Conservation (phyloP, 2,888 invertebrate genomes). For the Drosophila nr. perissopoda region DNA sequence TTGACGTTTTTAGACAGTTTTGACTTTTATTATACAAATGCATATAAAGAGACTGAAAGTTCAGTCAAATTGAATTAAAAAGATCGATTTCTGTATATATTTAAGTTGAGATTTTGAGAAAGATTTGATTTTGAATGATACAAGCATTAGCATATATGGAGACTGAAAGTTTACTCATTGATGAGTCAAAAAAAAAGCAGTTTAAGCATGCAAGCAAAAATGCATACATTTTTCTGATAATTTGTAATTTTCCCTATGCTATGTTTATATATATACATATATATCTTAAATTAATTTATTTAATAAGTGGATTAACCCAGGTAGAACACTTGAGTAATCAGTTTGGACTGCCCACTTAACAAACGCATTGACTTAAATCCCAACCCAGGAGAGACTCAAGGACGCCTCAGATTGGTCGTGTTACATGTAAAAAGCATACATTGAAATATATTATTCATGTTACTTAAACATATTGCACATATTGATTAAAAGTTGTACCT, state of each 20-base stretch:
- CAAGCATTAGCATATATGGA: neutral
- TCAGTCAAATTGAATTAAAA: neutral
- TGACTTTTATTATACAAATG: neutral
- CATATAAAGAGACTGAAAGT: neutral
- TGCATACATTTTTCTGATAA: too few species aligned
- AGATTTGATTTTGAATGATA: neutral
- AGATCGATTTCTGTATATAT: neutral
- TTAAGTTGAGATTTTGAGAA: neutral
- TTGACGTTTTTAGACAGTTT: neutral
- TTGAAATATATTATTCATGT: slow-evolving; percentile 10
- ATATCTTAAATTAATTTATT: neutral
- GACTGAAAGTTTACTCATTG: neutral
- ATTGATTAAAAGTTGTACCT: neutral
- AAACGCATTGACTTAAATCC: slow-evolving; percentile 10
- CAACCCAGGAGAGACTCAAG: slow-evolving; percentile 5
- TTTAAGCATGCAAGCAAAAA: too few species aligned
- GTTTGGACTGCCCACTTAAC: slow-evolving; percentile 3
- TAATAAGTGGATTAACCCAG: neutral
- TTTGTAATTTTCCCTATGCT: too few species aligned
- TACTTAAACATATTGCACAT: neutral
- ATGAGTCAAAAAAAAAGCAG: too few species aligned
- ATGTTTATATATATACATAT: neutral
- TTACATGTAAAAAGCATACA: neutral
- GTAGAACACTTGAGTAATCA: neutral
- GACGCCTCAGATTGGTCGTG: neutral